Base-by-base conservation (phyloP, 2,113 vertebrate species). In the Gambusia affinis region DNA sequence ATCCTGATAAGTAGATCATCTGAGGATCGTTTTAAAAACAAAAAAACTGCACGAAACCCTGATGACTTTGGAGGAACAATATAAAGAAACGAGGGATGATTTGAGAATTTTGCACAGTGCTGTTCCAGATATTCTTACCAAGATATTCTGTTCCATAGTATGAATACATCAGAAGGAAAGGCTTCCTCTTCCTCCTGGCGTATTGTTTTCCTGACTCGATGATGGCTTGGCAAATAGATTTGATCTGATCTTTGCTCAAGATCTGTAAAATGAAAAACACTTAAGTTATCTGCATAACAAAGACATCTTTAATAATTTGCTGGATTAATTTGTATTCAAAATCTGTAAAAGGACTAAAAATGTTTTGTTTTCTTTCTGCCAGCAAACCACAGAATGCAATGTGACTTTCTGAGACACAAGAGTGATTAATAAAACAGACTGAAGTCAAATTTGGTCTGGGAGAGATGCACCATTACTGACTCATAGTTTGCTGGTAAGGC, bases 81-180 rank as follows among this genome's bases (percentile, higher is more conserved):
- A 22, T 24, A 54, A 54, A 54, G 17, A 54, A 54, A 54, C 6
- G 6, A 19, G 47, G 47, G 22, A 24, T 54, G 47, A n/a, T 10
- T 24, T 10, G 24, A n/a, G 24, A n/a, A 22, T 57, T 57, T 11
- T 57, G 51, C 24, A 57, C 22, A 57, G 24, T 0, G 10, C 24
- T n/a, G 51, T 57, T 57, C 2, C n/a, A 64, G 12, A 76, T 24
- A 6, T 42, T 71, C 96, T 97, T 89, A 97, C 96, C 96, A 7
- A 97, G 94, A 72, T 97, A 97, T 76, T 97, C 96, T 0, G 95
- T 96, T 70, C 95, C 96, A 70, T 97, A 97, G 85, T 97, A 97
- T 11, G 95, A 96, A 84, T 96, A 97, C 97, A 97, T 96, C 69
- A 97, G 94, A 0, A 96, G 95, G 70, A 96, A 95, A 0, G 95